Evolutionary conservation across 2,888 invertebrate genomes (phyloP), one percentile per base, ranked within the genome.

Genomic region (Eupithecia inturbata): DNA sequence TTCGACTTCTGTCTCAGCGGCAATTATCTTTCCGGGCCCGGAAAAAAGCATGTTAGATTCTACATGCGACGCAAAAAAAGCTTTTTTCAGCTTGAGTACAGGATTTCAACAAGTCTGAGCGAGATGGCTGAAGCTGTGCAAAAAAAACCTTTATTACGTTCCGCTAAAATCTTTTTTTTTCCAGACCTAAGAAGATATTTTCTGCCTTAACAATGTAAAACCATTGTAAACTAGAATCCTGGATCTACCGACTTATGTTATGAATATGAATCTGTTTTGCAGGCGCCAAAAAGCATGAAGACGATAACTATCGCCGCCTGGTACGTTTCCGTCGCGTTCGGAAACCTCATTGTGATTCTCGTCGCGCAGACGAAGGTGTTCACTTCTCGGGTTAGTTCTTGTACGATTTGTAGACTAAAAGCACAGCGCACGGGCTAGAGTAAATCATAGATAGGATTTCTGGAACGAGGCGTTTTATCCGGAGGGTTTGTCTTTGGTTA

Each of bases 281-380:
- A 96, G 97, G 97, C 98, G 4, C 97, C 97, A 0, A 96, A 95
- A 81, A 96, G 96, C 77, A 97, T 98, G 97, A 98, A 97, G 91
- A 97, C 97, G 0, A 96, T 98, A 6, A 95, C 97, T 0, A 97
- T 97, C 83, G 97, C 98, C 0, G 96, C 96, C n/a, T 98, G 98
- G 98, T 96, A 97, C 82, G 91, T 98, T 78, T 97, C 97, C 0
- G 96, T 97, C 3, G 97, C 97, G 1, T 94, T 97, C 75, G 98
- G 98, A 3, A 98, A 98, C 87, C 91, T 97, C 33, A 95, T 97
- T 73, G 97, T 97, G 1, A 96, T 97, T 74, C 92, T 97, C 49
- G 96, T 98, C 33, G 96, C 97, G 3, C 96, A 97, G 85, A 91
- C 95, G 3, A 95, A 95, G 81, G 84, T 96, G 64, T 96, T 97